Evolutionary conservation across 2,888 invertebrate species (phyloP), one percentile per base, ranked within the genome.

Genomic region (Chouioia cunea): DNA sequence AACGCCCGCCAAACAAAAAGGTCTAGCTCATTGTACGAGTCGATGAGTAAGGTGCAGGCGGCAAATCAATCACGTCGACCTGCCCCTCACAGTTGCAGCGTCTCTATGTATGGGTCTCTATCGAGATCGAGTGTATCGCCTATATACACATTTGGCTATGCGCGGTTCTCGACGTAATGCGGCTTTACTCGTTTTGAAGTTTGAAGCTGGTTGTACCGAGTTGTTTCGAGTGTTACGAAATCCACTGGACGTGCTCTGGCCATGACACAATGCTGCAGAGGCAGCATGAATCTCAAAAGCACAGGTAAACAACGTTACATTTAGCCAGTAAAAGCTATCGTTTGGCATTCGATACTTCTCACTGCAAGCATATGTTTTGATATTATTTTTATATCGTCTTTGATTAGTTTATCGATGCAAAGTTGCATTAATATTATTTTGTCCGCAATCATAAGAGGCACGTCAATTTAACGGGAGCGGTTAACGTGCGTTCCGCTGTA

Each of bases 241-340:
- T 23, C 58, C 43, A 58, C 12, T 18, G 8, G 4, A 20, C 18
- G 22, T n/a, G 15, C 22, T 65, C 27, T 54, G 52, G 74, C 76
- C 64, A 81, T 81, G 81, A 79, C 77, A 60, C 78, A 73, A 76
- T 79, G 74, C 46, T 73, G 76, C 18, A 75, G 62, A 66, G 68
- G 64, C 44, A 64, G 75, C 57, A 60, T 72, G 64, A 76, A 75
- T 69, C 74, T 79, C 47, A 79, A 79, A 75, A 79, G 79, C 73
- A 76, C 79, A 73, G 79, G 79, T 79, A 73, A 73, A 71, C 56
- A 23, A 60, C 59, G 63, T 2, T 36, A 16, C 22, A 48, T 23
- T 58, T 22, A 65, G 20, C 53, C n/a, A 23, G 48, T 43, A 22
- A 23, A 59, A n/a, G 27, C 3, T 2, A 15, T 20, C 18, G 15